Percentiles rank a stretch among this genome's conserved stretches.
These are phyloP conservation scores for Urosaurus nigricauda DNA, from an alignment of 2,797 vertebrate species.

Conservation along the genomic window DNA sequence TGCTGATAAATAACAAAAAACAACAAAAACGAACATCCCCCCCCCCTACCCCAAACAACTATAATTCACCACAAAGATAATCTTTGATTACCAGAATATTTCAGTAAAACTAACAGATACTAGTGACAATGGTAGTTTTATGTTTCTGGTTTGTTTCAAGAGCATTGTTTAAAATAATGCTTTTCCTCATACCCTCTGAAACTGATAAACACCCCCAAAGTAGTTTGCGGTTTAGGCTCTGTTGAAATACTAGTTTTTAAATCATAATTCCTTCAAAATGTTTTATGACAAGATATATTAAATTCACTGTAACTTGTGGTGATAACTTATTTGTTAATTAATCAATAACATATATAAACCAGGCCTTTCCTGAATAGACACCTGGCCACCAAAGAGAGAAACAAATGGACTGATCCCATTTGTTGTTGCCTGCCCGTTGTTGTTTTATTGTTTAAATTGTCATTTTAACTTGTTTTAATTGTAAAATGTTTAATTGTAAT, in stretches of 20 bases:
- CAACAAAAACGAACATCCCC: neutral
- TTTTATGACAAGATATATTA: neutral
- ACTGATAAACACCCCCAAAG: neutral
- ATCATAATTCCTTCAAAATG: neutral
- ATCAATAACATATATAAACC: neutral
- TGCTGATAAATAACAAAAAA: conserved; percentile 50
- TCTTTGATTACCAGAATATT: conserved; percentile 66
- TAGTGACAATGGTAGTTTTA: conserved; percentile 57
- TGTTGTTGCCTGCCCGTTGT: too few relatives aligned
- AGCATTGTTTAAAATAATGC: conserved; percentile 31
- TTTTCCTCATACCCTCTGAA: neutral
- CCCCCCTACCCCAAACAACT: conserved; percentile 28
- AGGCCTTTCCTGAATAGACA: too few relatives aligned
- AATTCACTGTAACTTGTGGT: neutral
- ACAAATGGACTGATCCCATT: too few relatives aligned
- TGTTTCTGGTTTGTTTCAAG: conserved; percentile 51
- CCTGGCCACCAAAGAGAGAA: too few relatives aligned
- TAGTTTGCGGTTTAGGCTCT: neutral
- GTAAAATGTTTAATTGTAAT: too few relatives aligned
- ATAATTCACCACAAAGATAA: conserved; percentile 71
- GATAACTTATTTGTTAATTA: neutral
- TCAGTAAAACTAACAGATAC: conserved; percentile 64
- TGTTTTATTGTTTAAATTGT: too few relatives aligned
- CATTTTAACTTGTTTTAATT: too few relatives aligned
- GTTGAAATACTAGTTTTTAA: neutral